Percentiles rank a stretch among this genome's conserved stretches.
Evolutionary conservation across 2,113 vertebrate species (phyloP).

Genomic region (Suricata suricatta): DNA sequence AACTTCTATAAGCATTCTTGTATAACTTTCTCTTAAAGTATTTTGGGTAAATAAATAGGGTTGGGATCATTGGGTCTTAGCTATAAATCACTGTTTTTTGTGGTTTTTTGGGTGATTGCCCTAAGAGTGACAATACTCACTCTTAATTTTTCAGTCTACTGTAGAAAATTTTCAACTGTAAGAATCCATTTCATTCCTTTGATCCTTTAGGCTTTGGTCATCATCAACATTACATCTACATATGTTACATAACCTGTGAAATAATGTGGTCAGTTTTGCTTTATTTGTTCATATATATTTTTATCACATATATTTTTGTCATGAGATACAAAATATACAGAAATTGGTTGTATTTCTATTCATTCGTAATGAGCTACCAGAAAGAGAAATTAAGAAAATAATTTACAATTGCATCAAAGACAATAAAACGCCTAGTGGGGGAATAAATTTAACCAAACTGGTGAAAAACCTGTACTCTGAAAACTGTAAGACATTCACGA

Average conservation of each 20-base stretch:
- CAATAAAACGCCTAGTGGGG: neutral
- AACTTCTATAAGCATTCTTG: neutral
- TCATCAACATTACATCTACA: neutral
- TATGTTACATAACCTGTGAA: neutral
- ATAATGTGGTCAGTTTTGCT: neutral
- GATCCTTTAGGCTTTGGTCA: neutral
- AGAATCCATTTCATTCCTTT: neutral
- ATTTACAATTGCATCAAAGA: neutral
- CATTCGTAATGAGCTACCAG: neutral
- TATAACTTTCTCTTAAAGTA: neutral
- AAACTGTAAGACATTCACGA: neutral
- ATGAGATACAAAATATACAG: neutral
- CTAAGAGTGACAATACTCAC: neutral
- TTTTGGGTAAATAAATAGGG: neutral
- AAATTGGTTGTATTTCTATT: neutral
- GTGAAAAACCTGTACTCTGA: neutral
- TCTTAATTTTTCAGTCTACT: neutral
- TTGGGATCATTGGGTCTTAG: neutral
- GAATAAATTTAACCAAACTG: neutral
- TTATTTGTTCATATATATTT: constrained; percentile 5
- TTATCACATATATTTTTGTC: neutral
- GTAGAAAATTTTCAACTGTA: neutral
- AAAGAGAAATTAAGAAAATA: neutral
- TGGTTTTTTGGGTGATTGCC: neutral
- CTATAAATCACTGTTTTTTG: neutral